These are phyloP conservation scores for Mercenaria mercenaria DNA, from an alignment of 1,140 invertebrate species.

Conservation along the genomic window DNA sequence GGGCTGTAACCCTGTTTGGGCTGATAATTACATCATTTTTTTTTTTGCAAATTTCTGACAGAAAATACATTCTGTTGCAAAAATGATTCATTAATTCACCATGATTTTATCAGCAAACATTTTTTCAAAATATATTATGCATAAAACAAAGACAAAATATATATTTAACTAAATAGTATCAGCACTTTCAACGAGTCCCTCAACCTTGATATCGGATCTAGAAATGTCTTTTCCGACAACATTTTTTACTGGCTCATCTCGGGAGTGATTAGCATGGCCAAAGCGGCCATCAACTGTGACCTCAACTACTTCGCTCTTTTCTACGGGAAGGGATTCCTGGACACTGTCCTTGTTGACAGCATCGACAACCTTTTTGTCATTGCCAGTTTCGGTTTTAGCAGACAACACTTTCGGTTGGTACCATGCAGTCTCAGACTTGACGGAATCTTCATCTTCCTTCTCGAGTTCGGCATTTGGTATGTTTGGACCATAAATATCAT, in stretches of 20 bases:
- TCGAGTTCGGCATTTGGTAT: constrained; percentile 59
- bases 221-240: constrained; percentile 5
- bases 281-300: constrained; percentile 59
- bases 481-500: constrained; percentile 72
- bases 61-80: no score
- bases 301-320: constrained; percentile 37
- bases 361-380: neutral
- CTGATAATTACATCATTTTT: neutral
- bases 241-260: constrained; percentile 31
- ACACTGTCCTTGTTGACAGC: neutral
- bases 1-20: neutral
- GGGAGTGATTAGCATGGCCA: constrained; percentile 52
- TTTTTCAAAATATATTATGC: constrained; percentile 32
- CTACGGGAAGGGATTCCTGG: neutral
- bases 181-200: constrained; percentile 54
- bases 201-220: constrained; percentile 11
- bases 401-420: neutral
- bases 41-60: no score
- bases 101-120: neutral
- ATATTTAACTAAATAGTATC: constrained; percentile 32
- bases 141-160: neutral
- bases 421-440: neutral
- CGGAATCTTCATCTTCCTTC: neutral
- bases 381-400: neutral
- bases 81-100: no score